Base-by-base conservation (phyloP, 2,888 invertebrate genomes). In the Epinotia bilunana region DNA sequence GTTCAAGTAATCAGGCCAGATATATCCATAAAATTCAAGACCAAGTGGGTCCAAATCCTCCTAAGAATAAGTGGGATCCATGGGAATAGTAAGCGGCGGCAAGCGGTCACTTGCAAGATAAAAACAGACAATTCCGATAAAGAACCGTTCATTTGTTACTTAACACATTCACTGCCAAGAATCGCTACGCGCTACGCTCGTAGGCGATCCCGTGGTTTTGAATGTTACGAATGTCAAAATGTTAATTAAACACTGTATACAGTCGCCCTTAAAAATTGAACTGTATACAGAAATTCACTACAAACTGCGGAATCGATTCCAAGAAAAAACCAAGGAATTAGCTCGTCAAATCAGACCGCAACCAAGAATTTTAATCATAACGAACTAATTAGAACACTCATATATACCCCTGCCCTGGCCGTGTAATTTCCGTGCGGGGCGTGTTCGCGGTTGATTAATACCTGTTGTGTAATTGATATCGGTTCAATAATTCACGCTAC, bases 401-500 rank as follows among this genome's bases (percentile, higher is more conserved):
- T 60, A 46, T 60, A 46, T 28, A 28, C 23, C 23, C 23, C 23
- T 28, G 23, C 69, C 69, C 69, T n/a, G 46, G 69, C 60, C 58
- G 12, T n/a, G 23, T 60, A 46, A 68, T 58, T 58, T 46, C 69
- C 58, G 69, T 18, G 13, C 1, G 33, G 7, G n/a, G 61, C 43
- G 58, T 46, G 65, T 65, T 7, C n/a, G 9, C 4, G 23, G 23
- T 57, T 28, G 58, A 60, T 60, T 60, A 43, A 58, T 69, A 39
- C 43, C 46, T 60, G 16, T 23, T 28, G 57, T 43, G 58, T 69
- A 69, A 69, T 69, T 69, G n/a, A 23, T 16, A 57, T 13, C 23
- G 60, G n/a, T 60, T 69, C 58, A 69, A 69, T 69, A 60, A 60
- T 43, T 28, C 60, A 60, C 13, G 46, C n/a, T 5, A 28, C 49